Evolutionary conservation across 2,113 vertebrate genomes (phyloP).

Genomic region (Odontophorus gujanensis): DNA sequence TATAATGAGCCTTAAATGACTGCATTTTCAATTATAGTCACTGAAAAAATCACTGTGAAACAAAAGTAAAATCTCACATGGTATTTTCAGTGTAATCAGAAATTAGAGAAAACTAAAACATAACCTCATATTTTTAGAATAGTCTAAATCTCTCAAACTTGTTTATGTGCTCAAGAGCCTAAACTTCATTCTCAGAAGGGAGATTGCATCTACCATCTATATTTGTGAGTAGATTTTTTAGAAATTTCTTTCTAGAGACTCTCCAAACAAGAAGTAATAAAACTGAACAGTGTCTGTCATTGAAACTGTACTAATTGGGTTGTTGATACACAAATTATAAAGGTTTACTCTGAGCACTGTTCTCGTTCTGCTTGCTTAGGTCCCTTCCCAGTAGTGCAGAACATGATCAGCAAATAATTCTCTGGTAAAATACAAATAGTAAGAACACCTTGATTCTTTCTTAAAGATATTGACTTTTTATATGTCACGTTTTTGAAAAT

Average conservation of each 20-base stretch:
- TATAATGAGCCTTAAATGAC: not conserved
- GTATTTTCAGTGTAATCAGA: not conserved
- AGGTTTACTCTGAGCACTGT: not conserved
- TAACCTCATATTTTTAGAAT: not conserved
- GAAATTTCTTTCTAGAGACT: not conserved
- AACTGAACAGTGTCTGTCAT: not conserved
- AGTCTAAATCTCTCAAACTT: not conserved
- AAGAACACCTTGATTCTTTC: not conserved
- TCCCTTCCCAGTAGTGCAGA: not conserved
- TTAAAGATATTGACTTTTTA: not conserved
- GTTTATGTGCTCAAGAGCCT: not conserved
- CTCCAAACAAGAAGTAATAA: not conserved
- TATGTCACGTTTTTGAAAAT: not conserved
- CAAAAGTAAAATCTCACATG: not conserved
- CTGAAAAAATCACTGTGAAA: not conserved
- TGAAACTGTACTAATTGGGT: not conserved
- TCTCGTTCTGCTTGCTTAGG: not conserved
- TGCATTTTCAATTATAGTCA: not conserved
- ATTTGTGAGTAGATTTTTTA: not conserved
- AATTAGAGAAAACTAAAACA: not conserved
- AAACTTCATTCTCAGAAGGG: not conserved
- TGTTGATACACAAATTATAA: not conserved
- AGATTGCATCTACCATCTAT: not conserved
- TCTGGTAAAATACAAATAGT: not conserved
- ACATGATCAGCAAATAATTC: not conserved